phyloP scores from a whole-genome alignment of 2,888 invertebrate species.

The Chymomyza caudatula region DNA sequence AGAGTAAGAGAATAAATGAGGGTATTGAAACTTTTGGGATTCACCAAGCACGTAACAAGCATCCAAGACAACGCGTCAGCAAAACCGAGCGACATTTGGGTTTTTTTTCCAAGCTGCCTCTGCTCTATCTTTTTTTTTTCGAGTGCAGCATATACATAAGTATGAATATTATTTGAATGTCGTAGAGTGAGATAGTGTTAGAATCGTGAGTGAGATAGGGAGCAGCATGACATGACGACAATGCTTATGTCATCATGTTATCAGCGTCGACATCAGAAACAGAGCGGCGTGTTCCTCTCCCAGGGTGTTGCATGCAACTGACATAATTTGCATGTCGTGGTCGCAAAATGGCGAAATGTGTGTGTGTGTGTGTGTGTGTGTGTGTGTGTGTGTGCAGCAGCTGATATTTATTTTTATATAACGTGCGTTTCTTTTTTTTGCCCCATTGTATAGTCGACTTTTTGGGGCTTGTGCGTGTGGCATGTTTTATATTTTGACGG shows the following conservation, averaged over 20 bases:
- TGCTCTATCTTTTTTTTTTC: background rate
- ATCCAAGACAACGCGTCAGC: constrained; percentile 52
- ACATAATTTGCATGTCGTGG: constrained; percentile 59
- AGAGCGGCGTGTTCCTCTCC: background rate
- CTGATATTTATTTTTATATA: constrained; percentile 51
- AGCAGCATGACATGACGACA: constrained; percentile 18
- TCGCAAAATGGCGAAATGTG: constrained; percentile 14
- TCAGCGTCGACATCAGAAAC: constrained; percentile 31
- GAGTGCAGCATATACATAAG: background rate
- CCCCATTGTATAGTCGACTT: background rate
- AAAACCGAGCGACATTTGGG: constrained; percentile 38
- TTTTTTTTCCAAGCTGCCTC: constrained; percentile 11
- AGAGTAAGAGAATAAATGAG: background rate
- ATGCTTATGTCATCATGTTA: constrained; percentile 57
- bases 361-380: too few relatives aligned
- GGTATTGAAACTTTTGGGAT: background rate
- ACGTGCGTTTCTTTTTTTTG: background rate
- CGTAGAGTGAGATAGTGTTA: background rate
- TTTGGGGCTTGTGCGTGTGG: background rate
- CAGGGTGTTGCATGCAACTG: constrained; percentile 23
- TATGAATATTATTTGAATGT: background rate
- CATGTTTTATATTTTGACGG: background rate
- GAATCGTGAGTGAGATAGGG: background rate
- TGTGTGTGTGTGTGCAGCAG: too few relatives aligned
- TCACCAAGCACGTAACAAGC: background rate